Base-by-base conservation (phyloP, 92 coral and sea anemone genomes). In the Bergia puertoricense region DNA sequence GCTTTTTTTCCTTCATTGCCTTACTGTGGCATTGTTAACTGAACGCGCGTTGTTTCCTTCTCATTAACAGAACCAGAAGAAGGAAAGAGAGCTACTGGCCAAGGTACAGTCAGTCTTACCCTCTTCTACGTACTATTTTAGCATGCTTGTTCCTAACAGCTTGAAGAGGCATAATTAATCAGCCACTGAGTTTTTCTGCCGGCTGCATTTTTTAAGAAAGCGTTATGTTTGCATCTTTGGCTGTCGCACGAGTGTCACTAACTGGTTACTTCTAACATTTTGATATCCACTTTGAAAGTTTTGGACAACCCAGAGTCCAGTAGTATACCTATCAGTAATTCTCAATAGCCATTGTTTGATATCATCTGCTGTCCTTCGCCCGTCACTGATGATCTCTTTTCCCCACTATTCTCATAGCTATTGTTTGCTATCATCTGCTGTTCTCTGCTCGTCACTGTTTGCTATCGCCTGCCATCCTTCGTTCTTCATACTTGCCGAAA, bases 1-100 rank as follows among this genome's bases (percentile, higher is more conserved):
- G 8, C 3, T 50, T 23, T 22, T 15, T 65, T 65, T 7, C 42
- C 23, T 2, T 5, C 36, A 48, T 78, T 40, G 45, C 8, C 18
- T 62, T 16, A 62, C 30, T 4, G 62, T 51, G 68, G 44, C 36
- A 71, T 22, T 37, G 66, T 20, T 13, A 54, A 54, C 51, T 46
- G 51, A 46, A 46, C 51, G 8, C 59, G 3, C 4, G 45, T 83
- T 16, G 16, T 75, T 66, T 48, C 57, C 40, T 69, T 39, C 82
- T 38, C 85, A 43, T 44, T 86, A 57, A 82, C 93, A 97, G 99
- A 97, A 97, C 90, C 99, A 97, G 88, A 97, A 95, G 94, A 95
- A 95, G 79, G 98, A 97, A 90, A 94, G 92, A 71, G 99, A 97
- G 50, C 92, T 97, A 5, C 93, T 95, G 36, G 85, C 91, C 14